phyloP scores from a whole-genome alignment of 2,797 vertebrate genomes.

The Pteropus rufus region DNA sequence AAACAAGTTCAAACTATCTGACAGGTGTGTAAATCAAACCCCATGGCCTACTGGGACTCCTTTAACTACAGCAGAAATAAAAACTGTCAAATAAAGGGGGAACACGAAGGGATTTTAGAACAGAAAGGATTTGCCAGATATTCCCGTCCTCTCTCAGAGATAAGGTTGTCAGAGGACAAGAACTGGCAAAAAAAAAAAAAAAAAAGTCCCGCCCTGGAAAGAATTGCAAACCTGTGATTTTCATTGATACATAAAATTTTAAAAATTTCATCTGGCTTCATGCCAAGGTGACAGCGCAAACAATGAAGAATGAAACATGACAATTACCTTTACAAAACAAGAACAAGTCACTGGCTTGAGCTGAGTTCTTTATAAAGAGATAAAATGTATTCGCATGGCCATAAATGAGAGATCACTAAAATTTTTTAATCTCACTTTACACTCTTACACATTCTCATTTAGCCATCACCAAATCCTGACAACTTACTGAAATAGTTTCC shows the following conservation, averaged over 20 bases:
- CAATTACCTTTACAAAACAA: conserved; percentile 10
- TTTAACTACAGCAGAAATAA: neutral
- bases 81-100: neutral
- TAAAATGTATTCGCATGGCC: neutral
- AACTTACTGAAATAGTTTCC: neutral
- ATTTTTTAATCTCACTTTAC: neutral
- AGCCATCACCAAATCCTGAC: neutral
- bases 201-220: neutral
- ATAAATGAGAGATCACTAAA: neutral
- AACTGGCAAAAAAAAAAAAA: neutral
- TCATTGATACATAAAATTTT: neutral
- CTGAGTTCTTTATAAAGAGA: neutral
- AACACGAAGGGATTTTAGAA: neutral
- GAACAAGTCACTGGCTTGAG: neutral
- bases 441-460: neutral
- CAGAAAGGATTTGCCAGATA: neutral
- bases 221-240: neutral
- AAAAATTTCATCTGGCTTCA: neutral
- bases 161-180: neutral
- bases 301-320: neutral
- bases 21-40: neutral
- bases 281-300: neutral
- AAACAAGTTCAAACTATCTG: conserved; percentile 16
- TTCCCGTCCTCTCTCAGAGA: neutral
- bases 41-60: neutral